Base-by-base conservation (phyloP, 2,888 invertebrate genomes). In the Mimumesa dahlbomi region DNA sequence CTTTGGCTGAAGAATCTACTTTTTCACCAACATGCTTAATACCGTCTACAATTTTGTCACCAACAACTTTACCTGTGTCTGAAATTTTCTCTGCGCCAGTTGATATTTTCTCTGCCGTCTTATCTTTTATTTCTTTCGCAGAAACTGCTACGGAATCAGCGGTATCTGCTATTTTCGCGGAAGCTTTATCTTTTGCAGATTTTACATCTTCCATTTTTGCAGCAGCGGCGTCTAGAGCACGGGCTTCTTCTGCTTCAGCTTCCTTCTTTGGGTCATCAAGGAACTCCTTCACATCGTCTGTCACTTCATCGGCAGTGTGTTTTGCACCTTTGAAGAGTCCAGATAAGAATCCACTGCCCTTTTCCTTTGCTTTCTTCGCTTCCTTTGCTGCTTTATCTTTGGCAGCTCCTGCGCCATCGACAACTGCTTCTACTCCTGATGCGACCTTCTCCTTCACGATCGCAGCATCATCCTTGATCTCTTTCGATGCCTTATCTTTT, bases 31-130 rank as follows among this genome's bases (percentile, higher is more conserved):
- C 11, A 16, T 29, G 7, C 7, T 29, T 34, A 11, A 21, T 3
- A 1, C 36, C 48, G 6, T 14, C 21, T 65, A 91, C 91, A 75
- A 91, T 90, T 81, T 91, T 91, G 56, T 91, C 45, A 1, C 48
- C 45, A 0, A 59, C 13, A 0, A 90, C 85, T 11, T 67, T 61
- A 18, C 76, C 63, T 19, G 70, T 36, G 1, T 54, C 58, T 0
- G 25, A 42, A 6, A 53, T 14, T 5, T 52, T 57, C 1, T 62
- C 50, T 1, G 43, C 43, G 4, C 62, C 66, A 4, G 58, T 73
- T 3, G 62, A 68, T 25, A 7, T 25, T 25, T 52, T 40, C 0
- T 34, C 49, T 7, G 13, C 22, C 7, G 21, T 49, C 34, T 58
- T 63, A 6, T 69, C 62, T 31, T 62, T 66, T 2, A 52, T 11